Evolutionary conservation across 2,113 vertebrate species (phyloP), one percentile per base, ranked within the genome.

Genomic region (Pseudolaguvia tuberculata): DNA sequence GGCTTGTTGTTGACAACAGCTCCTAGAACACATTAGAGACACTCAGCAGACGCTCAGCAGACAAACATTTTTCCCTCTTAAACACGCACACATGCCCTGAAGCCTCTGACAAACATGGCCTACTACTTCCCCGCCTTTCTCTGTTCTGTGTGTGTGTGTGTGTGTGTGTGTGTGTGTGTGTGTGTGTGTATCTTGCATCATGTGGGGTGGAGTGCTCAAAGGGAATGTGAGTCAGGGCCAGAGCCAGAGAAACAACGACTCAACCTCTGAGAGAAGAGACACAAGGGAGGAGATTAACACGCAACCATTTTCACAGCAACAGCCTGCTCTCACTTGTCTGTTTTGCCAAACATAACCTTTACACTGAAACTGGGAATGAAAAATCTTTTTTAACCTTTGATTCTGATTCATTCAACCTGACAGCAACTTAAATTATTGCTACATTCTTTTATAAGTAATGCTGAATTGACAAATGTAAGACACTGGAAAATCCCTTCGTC

Each of bases 1-100:
- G 73, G 48, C 55, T 77, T 70, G 75, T 77, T 70, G 66, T 77
- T 77, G 66, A 76, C 74, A 77, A 62, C 56, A 70, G 67, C 55
- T 77, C 75, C 67, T 70, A 70, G 70, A 77, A 70, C 56, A 57
- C 73, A 58, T 76, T 76, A 76, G 63, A 69, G 53, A 76, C 61
- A 59, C 73, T 69, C 55, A 59, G 53, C 42, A 68, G 53, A 58
- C 67, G 27, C 67, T 70, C 75, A 70, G 47, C 48, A 70, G 56
- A 70, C 67, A 62, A 39, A 59, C 66, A 70, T 42, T 62, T 61
- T 59, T 52, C 27, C 31, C 45, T 31, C 45, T 52, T 48, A 45
- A 58, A 52, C 73, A 68, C 45, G 17, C 75, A 70, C 67, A 70
- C 75, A 77, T 70, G 57, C 75, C 67, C 75, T 29, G 75, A 77